phyloP scores from a whole-genome alignment of 1,140 invertebrate genomes.

The Microplitis demolitor region DNA sequence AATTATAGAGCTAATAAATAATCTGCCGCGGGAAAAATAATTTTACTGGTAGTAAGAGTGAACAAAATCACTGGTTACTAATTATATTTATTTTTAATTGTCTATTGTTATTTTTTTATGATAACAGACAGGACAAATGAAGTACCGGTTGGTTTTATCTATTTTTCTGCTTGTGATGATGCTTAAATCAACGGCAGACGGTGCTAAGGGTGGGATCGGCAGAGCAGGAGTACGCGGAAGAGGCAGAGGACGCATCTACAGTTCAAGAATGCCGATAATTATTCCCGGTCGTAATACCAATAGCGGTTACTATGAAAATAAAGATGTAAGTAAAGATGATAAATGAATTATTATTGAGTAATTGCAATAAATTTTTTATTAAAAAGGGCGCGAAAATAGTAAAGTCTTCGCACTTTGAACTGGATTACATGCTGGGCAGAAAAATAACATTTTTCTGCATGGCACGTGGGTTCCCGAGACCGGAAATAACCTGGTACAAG shows the following conservation, averaged over 20 bases:
- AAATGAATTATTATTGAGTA: slow-evolving; percentile 6
- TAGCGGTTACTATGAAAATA: slow-evolving; percentile 74
- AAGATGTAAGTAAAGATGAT: slow-evolving; percentile 67
- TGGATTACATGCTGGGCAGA: slow-evolving; percentile 89
- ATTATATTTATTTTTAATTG: not conserved
- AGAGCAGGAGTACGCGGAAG: slow-evolving; percentile 49
- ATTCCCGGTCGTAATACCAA: slow-evolving; percentile 70
- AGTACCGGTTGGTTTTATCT: slow-evolving; percentile 41
- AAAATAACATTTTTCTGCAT: slow-evolving; percentile 91
- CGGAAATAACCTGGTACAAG: slow-evolving; percentile 91
- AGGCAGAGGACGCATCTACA: slow-evolving; percentile 59
- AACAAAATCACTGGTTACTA: no score
- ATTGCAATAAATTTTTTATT: not conserved
- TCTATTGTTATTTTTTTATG: not conserved
- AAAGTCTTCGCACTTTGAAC: slow-evolving; percentile 88
- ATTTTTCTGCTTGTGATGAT: slow-evolving; percentile 39
- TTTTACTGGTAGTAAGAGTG: no score
- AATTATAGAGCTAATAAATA: no score
- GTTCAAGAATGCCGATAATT: slow-evolving; percentile 65
- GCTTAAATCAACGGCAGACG: slow-evolving; percentile 40
- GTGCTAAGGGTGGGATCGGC: slow-evolving; percentile 56
- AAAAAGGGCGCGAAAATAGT: slow-evolving; percentile 86
- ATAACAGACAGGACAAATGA: slow-evolving; percentile 44
- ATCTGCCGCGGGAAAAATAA: no score
- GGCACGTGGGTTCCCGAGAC: slow-evolving; percentile 81